Conservation (phyloP, 1,140 invertebrate genomes). For the Pararge aegeria region DNA sequence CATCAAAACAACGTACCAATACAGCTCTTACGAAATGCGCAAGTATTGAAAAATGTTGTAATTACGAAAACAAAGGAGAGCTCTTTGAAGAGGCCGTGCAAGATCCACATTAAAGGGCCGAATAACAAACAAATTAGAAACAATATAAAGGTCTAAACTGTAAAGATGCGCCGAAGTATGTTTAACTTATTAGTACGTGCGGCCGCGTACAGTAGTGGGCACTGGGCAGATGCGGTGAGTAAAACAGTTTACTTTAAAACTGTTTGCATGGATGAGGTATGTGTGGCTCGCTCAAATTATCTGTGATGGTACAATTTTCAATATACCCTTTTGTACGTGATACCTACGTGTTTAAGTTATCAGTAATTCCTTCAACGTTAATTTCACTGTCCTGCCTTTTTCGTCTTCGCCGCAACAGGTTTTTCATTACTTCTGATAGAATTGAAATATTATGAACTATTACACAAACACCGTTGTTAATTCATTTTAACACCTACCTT, state of each 20-base stretch:
- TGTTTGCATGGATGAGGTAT: slow-evolving; percentile 15
- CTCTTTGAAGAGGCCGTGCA: slow-evolving; percentile 49
- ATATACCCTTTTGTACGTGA: background rate
- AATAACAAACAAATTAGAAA: slow-evolving; percentile 59
- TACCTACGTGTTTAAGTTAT: background rate
- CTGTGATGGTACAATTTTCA: slow-evolving; percentile 3
- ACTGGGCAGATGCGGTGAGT: slow-evolving; percentile 34
- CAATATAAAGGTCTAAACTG: slow-evolving; percentile 63
- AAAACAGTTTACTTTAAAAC: slow-evolving; percentile 34
- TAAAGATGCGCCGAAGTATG: slow-evolving; percentile 58
- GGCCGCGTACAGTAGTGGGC: slow-evolving; percentile 13
- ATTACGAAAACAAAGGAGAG: slow-evolving; percentile 60
- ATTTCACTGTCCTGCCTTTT: too few relatives aligned
- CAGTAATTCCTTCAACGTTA: too few relatives aligned
- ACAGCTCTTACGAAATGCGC: slow-evolving; percentile 42
- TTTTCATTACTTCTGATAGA: too few relatives aligned
- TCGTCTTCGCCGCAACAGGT: too few relatives aligned
- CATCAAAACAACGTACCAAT: slow-evolving; percentile 23
- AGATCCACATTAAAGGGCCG: slow-evolving; percentile 69
- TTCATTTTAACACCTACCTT: background rate
- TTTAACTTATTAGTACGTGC: slow-evolving; percentile 47
- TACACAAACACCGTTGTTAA: too few relatives aligned
- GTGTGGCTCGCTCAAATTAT: background rate
- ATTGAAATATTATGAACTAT: too few relatives aligned
- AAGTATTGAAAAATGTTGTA: slow-evolving; percentile 47